Base-by-base conservation (phyloP, 2,113 vertebrate genomes). In the Lepidothrix coronata region DNA sequence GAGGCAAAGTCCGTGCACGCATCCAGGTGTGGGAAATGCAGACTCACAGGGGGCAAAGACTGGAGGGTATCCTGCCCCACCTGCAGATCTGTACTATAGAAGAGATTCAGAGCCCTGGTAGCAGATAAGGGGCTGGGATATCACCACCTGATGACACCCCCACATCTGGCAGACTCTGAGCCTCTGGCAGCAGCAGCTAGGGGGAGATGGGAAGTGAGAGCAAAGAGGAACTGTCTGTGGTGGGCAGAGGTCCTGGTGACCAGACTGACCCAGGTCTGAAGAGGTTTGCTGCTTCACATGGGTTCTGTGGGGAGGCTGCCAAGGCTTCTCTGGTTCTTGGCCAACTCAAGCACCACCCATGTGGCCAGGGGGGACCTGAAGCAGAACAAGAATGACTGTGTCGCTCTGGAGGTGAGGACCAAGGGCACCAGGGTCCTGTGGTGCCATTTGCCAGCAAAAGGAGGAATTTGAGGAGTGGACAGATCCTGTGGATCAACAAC, bases 1-100 rank as follows among this genome's bases (percentile, higher is more conserved):
- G 5, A n/a, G 31, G 57, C 20, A 49, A 20, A n/a, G 19, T 12
- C 31, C 8, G 2, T 14, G 48, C 55, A 39, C 0, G 0, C 9
- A 3, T 0, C 37, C 41, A 39, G 37, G 7, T 17, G 30, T n/a
- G 49, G 66, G 54, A 85, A 66, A 61, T 9, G 4, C 65, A 88
- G 49, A 59, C 30, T 33, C 22, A 4, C 21, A 35, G 21, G 14
- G 30, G 6, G 6, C 41, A 37, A 41, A 77, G 52, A 25, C 52
- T 52, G 41, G 28, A 62, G 14, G 22, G 8, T 35, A 12, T 33
- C 55, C 43, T 77, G 71, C 14, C 7, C 22, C 22, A 81, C 27
- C 28, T 44, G 39, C 44, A 59, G 31, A 23, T 81, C n/a, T 55
- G 8, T 14, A 62, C 10, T 51, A 10, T 13, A 59, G 13, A 73